phyloP scores from a whole-genome alignment of 2,113 vertebrate species.

The Trachemys scripta region DNA sequence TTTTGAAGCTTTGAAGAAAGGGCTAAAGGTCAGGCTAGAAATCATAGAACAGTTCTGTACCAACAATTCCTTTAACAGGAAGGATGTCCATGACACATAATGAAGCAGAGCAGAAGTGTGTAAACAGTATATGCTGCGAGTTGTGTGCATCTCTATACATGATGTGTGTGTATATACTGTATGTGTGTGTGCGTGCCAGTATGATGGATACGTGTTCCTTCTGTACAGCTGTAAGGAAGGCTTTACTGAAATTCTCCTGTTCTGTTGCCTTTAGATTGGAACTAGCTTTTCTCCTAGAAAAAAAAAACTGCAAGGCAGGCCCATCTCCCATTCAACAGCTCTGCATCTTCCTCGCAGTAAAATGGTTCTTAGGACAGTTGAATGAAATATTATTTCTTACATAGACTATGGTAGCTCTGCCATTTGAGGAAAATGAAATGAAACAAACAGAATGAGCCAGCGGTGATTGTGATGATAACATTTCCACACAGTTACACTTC shows the following conservation, averaged over 20 bases:
- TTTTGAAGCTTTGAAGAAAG: constrained; percentile 68
- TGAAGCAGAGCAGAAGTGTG: constrained; percentile 64
- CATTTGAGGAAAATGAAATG: constrained; percentile 65
- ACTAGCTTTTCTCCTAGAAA: not conserved
- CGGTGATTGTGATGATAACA: constrained; percentile 60
- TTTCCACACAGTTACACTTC: constrained; percentile 63
- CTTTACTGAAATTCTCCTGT: constrained; percentile 26
- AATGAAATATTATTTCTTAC: constrained; percentile 48
- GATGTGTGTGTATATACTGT: constrained; percentile 23
- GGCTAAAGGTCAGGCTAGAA: constrained; percentile 62
- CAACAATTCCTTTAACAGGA: constrained; percentile 55
- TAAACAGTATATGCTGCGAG: constrained; percentile 51
- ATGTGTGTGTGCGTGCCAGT: not conserved
- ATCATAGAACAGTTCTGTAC: constrained; percentile 41
- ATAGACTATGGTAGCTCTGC: constrained; percentile 45
- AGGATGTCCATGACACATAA: constrained; percentile 45
- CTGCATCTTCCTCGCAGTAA: constrained; percentile 28
- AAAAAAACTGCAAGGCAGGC: not conserved
- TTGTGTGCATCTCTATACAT: constrained; percentile 32
- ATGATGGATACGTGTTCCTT: constrained; percentile 34
- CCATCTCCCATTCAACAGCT: constrained; percentile 27
- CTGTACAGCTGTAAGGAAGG: constrained; percentile 18
- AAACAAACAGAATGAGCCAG: constrained; percentile 62
- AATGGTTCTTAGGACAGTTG: constrained; percentile 52
- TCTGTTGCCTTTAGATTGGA: constrained; percentile 34